phyloP scores from a whole-genome alignment of 2,888 invertebrate species.

The Strigamia transsilvanica region DNA sequence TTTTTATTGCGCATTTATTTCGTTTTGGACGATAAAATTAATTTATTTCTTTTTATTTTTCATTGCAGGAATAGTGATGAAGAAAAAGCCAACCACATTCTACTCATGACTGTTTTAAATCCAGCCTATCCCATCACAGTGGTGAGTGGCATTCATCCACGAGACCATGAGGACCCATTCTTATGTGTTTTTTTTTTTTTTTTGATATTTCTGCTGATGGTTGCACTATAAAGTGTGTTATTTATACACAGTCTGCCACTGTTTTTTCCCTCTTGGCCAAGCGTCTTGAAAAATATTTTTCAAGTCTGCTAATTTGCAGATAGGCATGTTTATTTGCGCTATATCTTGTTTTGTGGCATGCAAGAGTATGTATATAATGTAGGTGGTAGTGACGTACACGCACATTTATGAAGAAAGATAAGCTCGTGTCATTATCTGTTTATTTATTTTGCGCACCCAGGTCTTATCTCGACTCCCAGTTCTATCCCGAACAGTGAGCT shows the following conservation, averaged over 20 bases:
- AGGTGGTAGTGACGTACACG: conserved; percentile 22
- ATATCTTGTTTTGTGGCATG: conserved; percentile 29
- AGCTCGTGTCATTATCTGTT: conserved; percentile 19
- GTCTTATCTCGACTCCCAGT: not conserved
- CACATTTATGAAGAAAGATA: not conserved
- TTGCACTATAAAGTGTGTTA: not conserved
- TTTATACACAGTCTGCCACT: not conserved
- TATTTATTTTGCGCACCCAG: not conserved
- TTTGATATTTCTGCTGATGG: not conserved
- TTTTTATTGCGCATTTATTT: too few relatives aligned
- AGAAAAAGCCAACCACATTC: conserved; percentile 92
- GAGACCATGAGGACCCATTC: not conserved
- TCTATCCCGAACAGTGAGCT: conserved; percentile 7
- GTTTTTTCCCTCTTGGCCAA: not conserved
- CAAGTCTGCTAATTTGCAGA: conserved; percentile 22
- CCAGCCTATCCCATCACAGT: conserved; percentile 99
- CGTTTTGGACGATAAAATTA: not conserved
- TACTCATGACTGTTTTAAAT: conserved; percentile 96
- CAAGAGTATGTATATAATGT: conserved; percentile 1
- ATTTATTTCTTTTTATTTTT: conserved; percentile 44
- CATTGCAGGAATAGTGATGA: conserved; percentile 70
- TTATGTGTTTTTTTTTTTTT: too few relatives aligned
- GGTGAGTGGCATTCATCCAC: conserved; percentile 73
- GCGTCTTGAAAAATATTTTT: not conserved
- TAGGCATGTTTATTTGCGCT: conserved; percentile 36